phyloP scores from a whole-genome alignment of 1,140 invertebrate species.

The Diachasmimorpha longicaudata region DNA sequence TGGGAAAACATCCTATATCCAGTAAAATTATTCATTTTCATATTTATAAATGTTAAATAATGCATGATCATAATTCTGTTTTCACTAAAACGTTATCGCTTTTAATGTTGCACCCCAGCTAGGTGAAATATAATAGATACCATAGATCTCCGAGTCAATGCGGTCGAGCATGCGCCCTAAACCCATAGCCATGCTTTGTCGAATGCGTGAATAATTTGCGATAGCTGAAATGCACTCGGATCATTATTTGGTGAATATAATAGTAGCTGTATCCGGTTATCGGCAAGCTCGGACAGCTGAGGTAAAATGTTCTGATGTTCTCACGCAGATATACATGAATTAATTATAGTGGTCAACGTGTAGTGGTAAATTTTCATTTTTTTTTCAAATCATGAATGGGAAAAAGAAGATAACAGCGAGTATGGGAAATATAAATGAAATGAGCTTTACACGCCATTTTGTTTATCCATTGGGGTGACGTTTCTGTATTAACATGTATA shows the following conservation, averaged over 20 bases:
- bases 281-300: constrained; percentile 3
- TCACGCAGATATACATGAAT: constrained; percentile 16
- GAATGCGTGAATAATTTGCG: constrained; percentile 50
- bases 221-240: constrained; percentile 35
- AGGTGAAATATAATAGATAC: constrained; percentile 14
- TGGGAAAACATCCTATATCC: background rate
- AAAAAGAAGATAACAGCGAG: background rate
- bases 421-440: background rate
- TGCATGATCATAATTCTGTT: background rate
- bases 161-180: background rate
- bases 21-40: background rate
- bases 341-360: background rate
- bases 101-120: constrained; percentile 4
- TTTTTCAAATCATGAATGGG: background rate
- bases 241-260: constrained; percentile 34
- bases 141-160: background rate
- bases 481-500: background rate
- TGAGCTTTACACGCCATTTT: background rate
- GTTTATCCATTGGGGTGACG: background rate
- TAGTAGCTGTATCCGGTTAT: constrained; percentile 6
- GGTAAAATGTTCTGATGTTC: constrained; percentile 2
- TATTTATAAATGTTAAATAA: background rate
- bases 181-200: constrained; percentile 32
- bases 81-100: constrained; percentile 1
- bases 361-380: background rate